Evolutionary conservation across 1,140 invertebrate genomes (phyloP).

Genomic region (Meteorus sp.): DNA sequence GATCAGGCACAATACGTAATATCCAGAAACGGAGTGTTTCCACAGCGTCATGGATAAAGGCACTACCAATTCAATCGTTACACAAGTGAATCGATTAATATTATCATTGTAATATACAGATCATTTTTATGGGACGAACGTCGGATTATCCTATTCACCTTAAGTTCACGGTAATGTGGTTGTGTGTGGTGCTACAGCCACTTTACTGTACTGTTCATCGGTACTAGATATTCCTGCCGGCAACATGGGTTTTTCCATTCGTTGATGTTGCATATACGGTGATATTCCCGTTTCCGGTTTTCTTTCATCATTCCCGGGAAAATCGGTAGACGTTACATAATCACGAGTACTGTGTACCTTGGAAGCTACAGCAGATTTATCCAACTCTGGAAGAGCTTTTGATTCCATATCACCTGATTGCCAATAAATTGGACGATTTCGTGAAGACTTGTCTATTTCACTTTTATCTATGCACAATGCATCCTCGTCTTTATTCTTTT

Average conservation of each 20-base stretch:
- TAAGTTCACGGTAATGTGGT: slow-evolving; percentile 15
- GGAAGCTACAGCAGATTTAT: neutral
- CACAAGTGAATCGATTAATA: no score
- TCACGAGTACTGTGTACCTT: slow-evolving; percentile 25
- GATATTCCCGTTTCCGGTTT: slow-evolving; percentile 12
- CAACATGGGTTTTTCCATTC: slow-evolving; percentile 32
- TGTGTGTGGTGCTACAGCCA: slow-evolving; percentile 44
- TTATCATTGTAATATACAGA: no score
- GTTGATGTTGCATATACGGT: slow-evolving; percentile 33
- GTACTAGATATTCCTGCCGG: slow-evolving; percentile 21
- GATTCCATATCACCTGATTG: neutral
- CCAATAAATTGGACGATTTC: slow-evolving; percentile 31
- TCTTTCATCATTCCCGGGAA: slow-evolving; percentile 26
- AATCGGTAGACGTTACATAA: slow-evolving; percentile 39
- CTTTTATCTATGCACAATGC: slow-evolving; percentile 17
- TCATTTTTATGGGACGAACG: no score
- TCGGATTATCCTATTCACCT: slow-evolving; percentile 9
- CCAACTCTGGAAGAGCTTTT: neutral
- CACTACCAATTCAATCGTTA: no score
- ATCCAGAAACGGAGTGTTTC: no score
- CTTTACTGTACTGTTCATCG: slow-evolving; percentile 51
- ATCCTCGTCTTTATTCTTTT: slow-evolving; percentile 16
- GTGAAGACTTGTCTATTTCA: slow-evolving; percentile 11
- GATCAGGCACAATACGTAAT: no score
- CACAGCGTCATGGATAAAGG: no score